Conservation (phyloP, 1,140 invertebrate species). For the Aphis craccivora region DNA sequence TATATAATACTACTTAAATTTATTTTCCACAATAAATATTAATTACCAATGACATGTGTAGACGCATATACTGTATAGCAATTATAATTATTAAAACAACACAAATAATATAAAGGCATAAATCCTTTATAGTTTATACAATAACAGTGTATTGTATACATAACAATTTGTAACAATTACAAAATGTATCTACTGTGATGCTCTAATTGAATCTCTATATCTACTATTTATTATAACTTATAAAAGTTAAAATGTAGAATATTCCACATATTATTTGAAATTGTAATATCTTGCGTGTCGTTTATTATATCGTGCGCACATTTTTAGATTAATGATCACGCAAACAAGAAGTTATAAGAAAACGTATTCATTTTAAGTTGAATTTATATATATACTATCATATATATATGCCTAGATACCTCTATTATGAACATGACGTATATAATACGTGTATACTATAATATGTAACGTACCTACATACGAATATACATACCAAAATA, state of each 20-base stretch:
- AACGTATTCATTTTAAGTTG: not conserved
- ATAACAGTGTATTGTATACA: not conserved
- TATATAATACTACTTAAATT: not conserved
- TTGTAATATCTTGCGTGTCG: not conserved
- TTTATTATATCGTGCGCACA: not conserved
- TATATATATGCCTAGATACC: not conserved
- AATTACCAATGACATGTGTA: not conserved
- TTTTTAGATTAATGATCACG: not conserved
- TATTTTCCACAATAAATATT: not conserved
- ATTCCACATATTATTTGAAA: not conserved
- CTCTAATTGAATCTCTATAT: not conserved
- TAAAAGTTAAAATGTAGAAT: not conserved
- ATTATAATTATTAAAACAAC: not conserved
- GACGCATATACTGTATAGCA: not conserved
- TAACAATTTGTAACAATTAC: conserved; percentile 4
- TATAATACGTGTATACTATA: not conserved
- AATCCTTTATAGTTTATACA: not conserved
- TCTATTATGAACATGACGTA: not conserved
- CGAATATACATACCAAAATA: not conserved
- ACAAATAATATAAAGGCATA: not conserved
- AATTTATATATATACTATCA: not conserved
- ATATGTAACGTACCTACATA: not conserved
- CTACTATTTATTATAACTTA: not conserved
- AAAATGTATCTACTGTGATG: not conserved
- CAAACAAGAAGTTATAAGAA: not conserved